Evolutionary conservation across 2,113 vertebrate species (phyloP), one percentile per base, ranked within the genome.

Genomic region (Etheostoma spectabile): DNA sequence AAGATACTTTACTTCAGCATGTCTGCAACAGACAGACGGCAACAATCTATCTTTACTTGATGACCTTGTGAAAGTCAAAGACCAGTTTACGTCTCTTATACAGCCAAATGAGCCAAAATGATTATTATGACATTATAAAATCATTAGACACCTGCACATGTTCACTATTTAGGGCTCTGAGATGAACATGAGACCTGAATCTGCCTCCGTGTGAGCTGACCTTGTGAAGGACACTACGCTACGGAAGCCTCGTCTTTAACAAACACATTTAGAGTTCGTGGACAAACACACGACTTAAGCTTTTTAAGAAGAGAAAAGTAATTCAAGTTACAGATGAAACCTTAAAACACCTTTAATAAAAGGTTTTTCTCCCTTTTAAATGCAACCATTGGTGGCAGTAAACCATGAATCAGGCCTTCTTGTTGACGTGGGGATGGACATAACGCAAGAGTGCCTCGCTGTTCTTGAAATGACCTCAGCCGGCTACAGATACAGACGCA

Each of bases 401-500:
- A 55, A n/a, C 22, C 4, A 27, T 2, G 67, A 7, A 3, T 21
- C 3, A 3, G 56, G 13, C 22, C 5, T 48, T 76, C 15, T 57
- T 8, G 4, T 27, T 14, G 12, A 75, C 22, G 55, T 19, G 4
- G 16, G 19, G 63, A 38, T 80, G 65, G 80, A 24, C 18, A 49
- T 48, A 22, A 21, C 42, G 30, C 30, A 16, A 48, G 19, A 42
- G 56, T 6, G 53, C 27, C 66, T 80, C 48, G 0, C 30, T 84
- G 92, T 91, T 90, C 90, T 92, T 92, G 90, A 84, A 86, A 71
- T 77, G 78, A 90, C 85, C 84, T 74, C 49, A 48, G 21, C 56
- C 5, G 8, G 70, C 57, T 19, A 55, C 56, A 59, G 27, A 59
- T 24, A 55, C 60, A 68, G 38, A 52, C 38, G 8, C 21, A 27